A percentile compares a stretch with the other conserved stretches of the same genome.
These are phyloP conservation scores for Apocrypta bakeri DNA, from an alignment of 1,140 invertebrate species.

Conservation along the genomic window DNA sequence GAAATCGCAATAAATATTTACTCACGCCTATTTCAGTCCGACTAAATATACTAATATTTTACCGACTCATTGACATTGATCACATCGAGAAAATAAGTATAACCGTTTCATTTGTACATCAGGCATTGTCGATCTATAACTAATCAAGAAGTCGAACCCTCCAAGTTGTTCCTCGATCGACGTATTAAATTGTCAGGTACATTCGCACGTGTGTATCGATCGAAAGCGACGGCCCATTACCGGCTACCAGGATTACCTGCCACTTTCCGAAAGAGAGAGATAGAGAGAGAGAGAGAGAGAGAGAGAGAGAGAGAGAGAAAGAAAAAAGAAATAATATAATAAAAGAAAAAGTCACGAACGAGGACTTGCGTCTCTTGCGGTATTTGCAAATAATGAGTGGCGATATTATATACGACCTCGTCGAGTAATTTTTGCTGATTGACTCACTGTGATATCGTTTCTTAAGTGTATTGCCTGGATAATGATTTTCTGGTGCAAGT, in stretches of 20 bases:
- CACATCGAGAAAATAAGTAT: not conserved
- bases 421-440: not conserved
- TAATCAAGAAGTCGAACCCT: not conserved
- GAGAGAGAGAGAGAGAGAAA: not conserved
- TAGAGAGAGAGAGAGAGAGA: not conserved
- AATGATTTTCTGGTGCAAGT: not conserved
- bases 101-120: not conserved
- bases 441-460: not conserved
- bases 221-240: not conserved
- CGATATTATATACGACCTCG: too few relatives aligned
- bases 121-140: not conserved
- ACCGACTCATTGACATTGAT: not conserved
- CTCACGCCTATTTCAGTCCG: not conserved
- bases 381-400: not conserved
- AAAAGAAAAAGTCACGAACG: not conserved
- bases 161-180: not conserved
- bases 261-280: not conserved
- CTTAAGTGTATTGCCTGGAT: too few relatives aligned
- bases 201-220: not conserved
- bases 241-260: constrained; percentile 13
- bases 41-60: not conserved
- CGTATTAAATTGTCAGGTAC: constrained; percentile 29
- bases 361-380: not conserved
- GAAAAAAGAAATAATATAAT: too few relatives aligned
- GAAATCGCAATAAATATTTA: not conserved